Evolutionary conservation across 2,797 vertebrate species (phyloP), one percentile per base, ranked within the genome.

Genomic region (Cheirogaleus major): DNA sequence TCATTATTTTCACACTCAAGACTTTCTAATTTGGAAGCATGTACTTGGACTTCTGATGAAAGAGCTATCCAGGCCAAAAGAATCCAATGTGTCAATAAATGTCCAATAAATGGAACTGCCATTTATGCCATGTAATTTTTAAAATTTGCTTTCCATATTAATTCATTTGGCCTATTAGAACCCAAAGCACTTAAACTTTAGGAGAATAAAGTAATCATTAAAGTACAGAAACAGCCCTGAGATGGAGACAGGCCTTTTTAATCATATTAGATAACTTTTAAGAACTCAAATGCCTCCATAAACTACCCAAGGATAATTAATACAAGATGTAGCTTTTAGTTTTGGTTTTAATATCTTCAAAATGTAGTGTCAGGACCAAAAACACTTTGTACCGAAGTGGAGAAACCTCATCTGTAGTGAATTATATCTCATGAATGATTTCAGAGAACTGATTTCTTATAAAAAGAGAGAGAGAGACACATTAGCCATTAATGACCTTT

Each of bases 291-390:
- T 27, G 50, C 75, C 72, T 82, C 93, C 84, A 95, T 80, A 96
- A 91, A 91, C 79, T 88, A 92, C 38, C 92, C 79, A 43, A 86
- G 32, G 78, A 89, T 94, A 97, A 98, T 97, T 93, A 98, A 98
- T 78, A 95, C 93, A 97, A 95, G 95, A 96, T 97, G 94, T 52
- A 95, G 43, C 80, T 97, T 97, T 95, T 93, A 73, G 79, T 94
- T 93, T 97, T 67, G 50, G 89, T 45, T 92, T 93, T 96, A 98
- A 96, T 63, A 52, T 81, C 86, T 97, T 97, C 93, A 95, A 96
- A 95, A 70, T 94, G 92, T 41, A 80, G 90, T 85, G 70, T 83
- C 55, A 94, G 92, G 93, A 96, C 65, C 78, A 63, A 95, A 93
- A 96, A 88, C 79, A 76, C 78, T 97, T 96, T 75, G 76, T 89